Conservation (phyloP, 2,113 vertebrate species). For the Trematocara variabile region DNA sequence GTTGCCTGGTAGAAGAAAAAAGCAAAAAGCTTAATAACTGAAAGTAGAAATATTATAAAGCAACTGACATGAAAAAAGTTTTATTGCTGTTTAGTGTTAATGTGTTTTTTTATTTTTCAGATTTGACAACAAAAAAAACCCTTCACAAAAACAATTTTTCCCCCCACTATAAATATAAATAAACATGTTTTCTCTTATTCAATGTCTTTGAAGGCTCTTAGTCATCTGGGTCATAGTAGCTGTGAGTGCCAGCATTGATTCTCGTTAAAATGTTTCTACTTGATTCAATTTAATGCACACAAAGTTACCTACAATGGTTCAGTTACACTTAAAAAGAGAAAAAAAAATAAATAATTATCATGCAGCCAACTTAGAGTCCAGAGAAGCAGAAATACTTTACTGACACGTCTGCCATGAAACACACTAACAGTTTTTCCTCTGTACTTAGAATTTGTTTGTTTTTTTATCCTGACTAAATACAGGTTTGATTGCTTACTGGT, state of each 20-base stretch:
- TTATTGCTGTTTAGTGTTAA: neutral
- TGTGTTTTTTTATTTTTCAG: neutral
- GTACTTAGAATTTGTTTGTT: neutral
- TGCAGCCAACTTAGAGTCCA: neutral
- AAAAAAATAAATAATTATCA: neutral
- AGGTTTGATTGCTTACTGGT: neutral
- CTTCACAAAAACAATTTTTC: neutral
- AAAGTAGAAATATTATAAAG: neutral
- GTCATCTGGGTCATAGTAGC: neutral
- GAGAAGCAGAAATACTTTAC: neutral
- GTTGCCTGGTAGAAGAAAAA: neutral
- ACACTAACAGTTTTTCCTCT: neutral
- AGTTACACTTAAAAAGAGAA: neutral
- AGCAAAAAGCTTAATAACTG: neutral
- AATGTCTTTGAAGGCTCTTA: neutral
- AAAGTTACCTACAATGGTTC: neutral
- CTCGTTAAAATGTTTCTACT: neutral
- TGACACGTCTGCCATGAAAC: neutral
- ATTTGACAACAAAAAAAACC: neutral
- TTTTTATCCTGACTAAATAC: neutral
- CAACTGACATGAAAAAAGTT: neutral
- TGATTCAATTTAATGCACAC: neutral
- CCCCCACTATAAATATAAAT: neutral
- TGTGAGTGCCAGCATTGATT: neutral
- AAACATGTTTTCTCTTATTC: neutral